A percentile compares a stretch with the other conserved stretches of the same genome.
Evolutionary conservation across 2,113 vertebrate genomes (phyloP).

Genomic region (Andinoacara biseriatus): DNA sequence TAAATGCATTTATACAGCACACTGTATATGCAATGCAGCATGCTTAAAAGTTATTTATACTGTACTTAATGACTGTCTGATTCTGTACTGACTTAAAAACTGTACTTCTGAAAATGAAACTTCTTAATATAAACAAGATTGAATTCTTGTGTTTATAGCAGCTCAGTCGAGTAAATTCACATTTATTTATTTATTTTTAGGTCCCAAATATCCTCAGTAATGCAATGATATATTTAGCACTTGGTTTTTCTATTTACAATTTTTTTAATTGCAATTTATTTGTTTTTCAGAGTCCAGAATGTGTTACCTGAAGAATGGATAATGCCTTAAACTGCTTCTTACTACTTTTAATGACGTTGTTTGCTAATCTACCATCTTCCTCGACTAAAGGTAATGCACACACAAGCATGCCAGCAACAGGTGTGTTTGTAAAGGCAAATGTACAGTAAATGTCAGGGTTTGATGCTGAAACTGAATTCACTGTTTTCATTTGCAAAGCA

Average conservation of each 20-base stretch:
- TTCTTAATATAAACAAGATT: background rate
- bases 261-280: accelerated
- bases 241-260: accelerated
- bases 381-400: background rate
- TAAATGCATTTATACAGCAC: background rate
- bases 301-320: background rate
- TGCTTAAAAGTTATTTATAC: background rate
- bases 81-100: accelerated
- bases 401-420: background rate
- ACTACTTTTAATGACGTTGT: background rate
- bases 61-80: background rate
- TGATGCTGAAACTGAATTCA: too few relatives aligned
- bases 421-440: background rate
- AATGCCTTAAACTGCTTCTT: background rate
- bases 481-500: background rate
- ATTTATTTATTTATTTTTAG: too few relatives aligned
- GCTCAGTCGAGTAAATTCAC: too few relatives aligned
- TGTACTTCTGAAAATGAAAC: background rate
- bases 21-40: background rate
- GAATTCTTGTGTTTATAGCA: background rate
- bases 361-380: background rate
- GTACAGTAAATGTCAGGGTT: background rate
- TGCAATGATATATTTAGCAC: background rate
- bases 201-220: too few relatives aligned
- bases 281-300: background rate